Evolutionary conservation across 2,888 invertebrate genomes (phyloP).

Genomic region (Pseudococcus longispinus): DNA sequence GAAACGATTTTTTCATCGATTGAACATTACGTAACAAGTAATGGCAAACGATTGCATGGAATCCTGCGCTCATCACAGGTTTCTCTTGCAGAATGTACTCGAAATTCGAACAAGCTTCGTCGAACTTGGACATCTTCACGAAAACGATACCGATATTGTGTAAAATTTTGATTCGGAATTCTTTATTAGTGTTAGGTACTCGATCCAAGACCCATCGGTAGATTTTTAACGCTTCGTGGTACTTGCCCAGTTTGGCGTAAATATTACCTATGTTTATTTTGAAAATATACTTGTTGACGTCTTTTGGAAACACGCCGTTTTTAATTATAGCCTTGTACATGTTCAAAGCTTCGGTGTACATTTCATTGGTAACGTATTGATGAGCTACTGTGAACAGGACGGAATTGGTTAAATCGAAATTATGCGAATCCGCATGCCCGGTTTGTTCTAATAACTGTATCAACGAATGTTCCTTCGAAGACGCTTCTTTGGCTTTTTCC

Average conservation of each 20-base stretch:
- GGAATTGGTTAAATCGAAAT: slow-evolving; percentile 93
- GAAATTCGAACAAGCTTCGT: slow-evolving; percentile 94
- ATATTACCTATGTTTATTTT: slow-evolving; percentile 99
- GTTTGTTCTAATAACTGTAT: slow-evolving; percentile 91
- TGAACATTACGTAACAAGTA: slow-evolving; percentile 90
- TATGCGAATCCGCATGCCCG: slow-evolving; percentile 86
- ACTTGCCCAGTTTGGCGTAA: slow-evolving; percentile 91
- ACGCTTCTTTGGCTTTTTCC: slow-evolving; percentile 95
- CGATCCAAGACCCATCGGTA: slow-evolving; percentile 99
- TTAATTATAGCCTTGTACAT: slow-evolving; percentile 94
- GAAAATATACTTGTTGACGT: slow-evolving; percentile 82
- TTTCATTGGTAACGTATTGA: slow-evolving; percentile 92
- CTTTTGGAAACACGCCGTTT: slow-evolving; percentile 83
- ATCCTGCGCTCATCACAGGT: slow-evolving; percentile 82
- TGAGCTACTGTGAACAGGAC: slow-evolving; percentile 95
- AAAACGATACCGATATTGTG: slow-evolving; percentile 96
- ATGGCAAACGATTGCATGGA: slow-evolving; percentile 88
- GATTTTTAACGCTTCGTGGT: slow-evolving; percentile 93
- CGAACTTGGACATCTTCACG: slow-evolving; percentile 94
- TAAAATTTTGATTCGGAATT: slow-evolving; percentile 91
- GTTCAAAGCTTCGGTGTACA: slow-evolving; percentile 94
- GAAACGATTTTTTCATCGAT: slow-evolving; percentile 91
- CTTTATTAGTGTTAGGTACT: slow-evolving; percentile 90
- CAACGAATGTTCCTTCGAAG: slow-evolving; percentile 87
- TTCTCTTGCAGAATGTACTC: slow-evolving; percentile 98